A percentile compares a stretch with the other conserved stretches of the same genome.
Evolutionary conservation across 2,113 vertebrate species (phyloP).

Genomic region (Centrocercus urophasianus): DNA sequence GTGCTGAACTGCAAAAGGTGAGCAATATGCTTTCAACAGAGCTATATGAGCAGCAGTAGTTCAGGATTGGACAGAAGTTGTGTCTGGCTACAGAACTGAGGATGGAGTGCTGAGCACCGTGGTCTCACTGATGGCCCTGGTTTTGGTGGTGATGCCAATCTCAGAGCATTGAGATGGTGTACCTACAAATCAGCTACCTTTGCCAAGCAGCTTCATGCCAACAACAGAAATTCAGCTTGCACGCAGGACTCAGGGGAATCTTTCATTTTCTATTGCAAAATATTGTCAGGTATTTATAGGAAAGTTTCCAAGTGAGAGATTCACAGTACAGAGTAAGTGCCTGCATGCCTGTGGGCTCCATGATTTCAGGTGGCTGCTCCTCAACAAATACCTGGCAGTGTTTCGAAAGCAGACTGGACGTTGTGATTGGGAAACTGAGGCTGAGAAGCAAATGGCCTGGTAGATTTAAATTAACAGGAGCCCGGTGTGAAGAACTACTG

Average conservation of each 20-base stretch:
- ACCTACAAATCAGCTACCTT: rapidly evolving
- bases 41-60: background rate
- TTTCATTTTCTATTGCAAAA: rapidly evolving
- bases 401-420: background rate
- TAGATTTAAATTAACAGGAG: background rate
- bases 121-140: background rate
- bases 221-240: background rate
- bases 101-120: rapidly evolving
- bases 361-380: background rate
- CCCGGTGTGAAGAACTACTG: background rate
- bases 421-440: background rate
- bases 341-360: background rate
- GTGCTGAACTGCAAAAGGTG: slow-evolving; percentile 85
- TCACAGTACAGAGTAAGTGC: background rate
- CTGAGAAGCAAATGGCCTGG: background rate
- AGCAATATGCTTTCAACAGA: background rate
- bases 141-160: background rate
- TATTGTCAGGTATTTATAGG: rapidly evolving
- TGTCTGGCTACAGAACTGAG: background rate
- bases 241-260: background rate
- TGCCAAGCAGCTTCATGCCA: background rate
- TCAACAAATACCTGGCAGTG: background rate
- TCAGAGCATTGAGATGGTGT: background rate
- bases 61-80: background rate
- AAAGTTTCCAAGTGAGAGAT: background rate